These are phyloP conservation scores for Drosophila parvula DNA, from an alignment of 1,140 invertebrate genomes.

Conservation along the genomic window DNA sequence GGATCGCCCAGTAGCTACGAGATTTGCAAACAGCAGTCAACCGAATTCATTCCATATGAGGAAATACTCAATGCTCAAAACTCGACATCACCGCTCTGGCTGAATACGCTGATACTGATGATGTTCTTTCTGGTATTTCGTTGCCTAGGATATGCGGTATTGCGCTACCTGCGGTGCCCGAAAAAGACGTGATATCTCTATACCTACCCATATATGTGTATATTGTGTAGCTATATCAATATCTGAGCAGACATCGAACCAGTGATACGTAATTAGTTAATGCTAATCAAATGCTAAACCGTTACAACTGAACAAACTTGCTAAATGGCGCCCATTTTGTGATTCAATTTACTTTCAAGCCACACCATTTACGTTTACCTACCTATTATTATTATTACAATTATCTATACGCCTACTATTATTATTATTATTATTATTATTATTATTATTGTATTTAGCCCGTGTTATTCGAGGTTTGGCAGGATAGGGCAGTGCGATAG, in stretches of 20 bases:
- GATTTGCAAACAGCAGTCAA: slow-evolving; percentile 86
- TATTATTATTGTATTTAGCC: slow-evolving; percentile 37
- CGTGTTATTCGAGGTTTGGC: slow-evolving; percentile 29
- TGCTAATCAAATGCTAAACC: slow-evolving; percentile 18
- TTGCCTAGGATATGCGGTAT: slow-evolving; percentile 89
- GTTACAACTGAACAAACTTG: slow-evolving; percentile 63
- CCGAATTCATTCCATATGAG: slow-evolving; percentile 87
- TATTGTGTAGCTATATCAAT: neutral
- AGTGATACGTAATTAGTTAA: slow-evolving; percentile 77
- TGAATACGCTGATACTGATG: slow-evolving; percentile 90
- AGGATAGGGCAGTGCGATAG: slow-evolving; percentile 55
- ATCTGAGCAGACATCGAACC: slow-evolving; percentile 68
- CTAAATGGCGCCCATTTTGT: slow-evolving; percentile 70
- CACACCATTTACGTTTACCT: slow-evolving; percentile 52
- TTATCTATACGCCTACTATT: slow-evolving; percentile 36
- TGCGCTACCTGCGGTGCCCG: slow-evolving; percentile 88
- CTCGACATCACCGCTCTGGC: slow-evolving; percentile 88
- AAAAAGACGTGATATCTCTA: slow-evolving; percentile 77
- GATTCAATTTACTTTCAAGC: slow-evolving; percentile 68
- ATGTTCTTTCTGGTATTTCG: slow-evolving; percentile 90
- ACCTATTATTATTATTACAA: slow-evolving; percentile 36
- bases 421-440: slow-evolving; percentile 13
- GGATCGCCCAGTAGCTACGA: slow-evolving; percentile 88
- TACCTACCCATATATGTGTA: neutral
- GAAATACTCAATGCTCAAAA: slow-evolving; percentile 89